Percentiles rank a stretch among this genome's conserved stretches.
phyloP scores from a whole-genome alignment of 2,113 vertebrate species.

The Tenebrosternarchus preto region DNA sequence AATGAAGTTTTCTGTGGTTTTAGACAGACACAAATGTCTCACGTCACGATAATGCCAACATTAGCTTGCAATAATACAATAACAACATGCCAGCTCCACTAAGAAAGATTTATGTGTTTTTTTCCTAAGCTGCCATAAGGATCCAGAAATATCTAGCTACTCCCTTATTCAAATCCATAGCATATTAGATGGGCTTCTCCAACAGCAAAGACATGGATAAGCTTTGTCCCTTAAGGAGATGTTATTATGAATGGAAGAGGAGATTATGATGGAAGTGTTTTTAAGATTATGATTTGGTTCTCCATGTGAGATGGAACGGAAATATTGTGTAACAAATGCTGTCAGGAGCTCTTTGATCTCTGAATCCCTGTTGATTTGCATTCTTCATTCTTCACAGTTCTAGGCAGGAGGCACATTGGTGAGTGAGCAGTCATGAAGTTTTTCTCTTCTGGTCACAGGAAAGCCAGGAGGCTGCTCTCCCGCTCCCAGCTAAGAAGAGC shows the following conservation, averaged over 20 bases:
- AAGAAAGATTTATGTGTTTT: conserved; percentile 48
- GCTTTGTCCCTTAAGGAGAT: neutral
- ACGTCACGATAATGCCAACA: conserved; percentile 26
- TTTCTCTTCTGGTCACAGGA: conserved; percentile 63
- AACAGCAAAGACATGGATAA: conserved; percentile 22
- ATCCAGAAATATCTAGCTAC: conserved; percentile 32
- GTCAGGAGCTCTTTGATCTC: neutral
- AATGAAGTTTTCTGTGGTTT: conserved; percentile 40
- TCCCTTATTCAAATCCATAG: conserved; percentile 4
- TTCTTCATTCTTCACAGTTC: conserved; percentile 23
- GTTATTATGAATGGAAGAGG: conserved; percentile 20
- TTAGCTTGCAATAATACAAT: conserved; percentile 43
- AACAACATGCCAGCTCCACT: conserved; percentile 51
- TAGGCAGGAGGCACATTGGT: neutral
- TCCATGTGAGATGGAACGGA: neutral
- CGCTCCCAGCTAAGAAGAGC: conserved; percentile 79
- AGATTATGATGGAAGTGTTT: neutral
- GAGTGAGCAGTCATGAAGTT: conserved; percentile 32
- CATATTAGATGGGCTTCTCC: neutral
- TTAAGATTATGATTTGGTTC: neutral
- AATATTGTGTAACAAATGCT: conserved; percentile 17
- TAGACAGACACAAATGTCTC: conserved; percentile 32
- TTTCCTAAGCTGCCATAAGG: conserved; percentile 16
- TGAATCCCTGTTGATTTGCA: conserved; percentile 5
- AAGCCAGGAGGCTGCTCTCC: conserved; percentile 76